phyloP scores from a whole-genome alignment of 2,888 invertebrate genomes.

The Acanthosepion pharaonis region DNA sequence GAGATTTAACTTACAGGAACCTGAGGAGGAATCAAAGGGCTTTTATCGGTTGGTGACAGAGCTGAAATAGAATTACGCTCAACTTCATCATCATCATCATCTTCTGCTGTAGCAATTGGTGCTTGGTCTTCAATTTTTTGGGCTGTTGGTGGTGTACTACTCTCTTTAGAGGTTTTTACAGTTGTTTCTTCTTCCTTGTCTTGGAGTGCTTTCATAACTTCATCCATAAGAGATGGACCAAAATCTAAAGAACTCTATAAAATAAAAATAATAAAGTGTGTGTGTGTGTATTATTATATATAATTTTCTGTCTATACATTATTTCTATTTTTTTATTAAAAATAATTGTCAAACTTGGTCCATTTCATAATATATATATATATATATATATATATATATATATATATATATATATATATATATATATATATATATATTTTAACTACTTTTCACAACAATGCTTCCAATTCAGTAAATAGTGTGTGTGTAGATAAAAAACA shows the following conservation, averaged over 20 bases:
- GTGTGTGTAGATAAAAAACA: no score
- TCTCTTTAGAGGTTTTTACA: conserved; percentile 49
- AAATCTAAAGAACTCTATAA: conserved; percentile 73
- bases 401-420: no score
- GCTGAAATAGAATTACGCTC: background rate
- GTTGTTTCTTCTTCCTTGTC: conserved; percentile 56
- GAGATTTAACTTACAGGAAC: conserved; percentile 24
- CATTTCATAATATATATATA: no score
- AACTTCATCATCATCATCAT: conserved; percentile 6
- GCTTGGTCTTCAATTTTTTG: background rate
- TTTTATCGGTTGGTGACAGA: conserved; percentile 25
- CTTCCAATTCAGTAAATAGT: no score
- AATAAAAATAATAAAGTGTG: background rate
- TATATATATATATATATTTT: no score
- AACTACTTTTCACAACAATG: no score
- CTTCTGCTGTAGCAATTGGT: conserved; percentile 34
- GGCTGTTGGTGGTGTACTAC: conserved; percentile 39
- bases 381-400: no score
- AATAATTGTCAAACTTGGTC: no score
- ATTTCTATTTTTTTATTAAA: no score
- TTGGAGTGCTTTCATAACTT: conserved; percentile 83
- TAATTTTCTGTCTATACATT: no score
- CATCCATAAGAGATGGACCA: conserved; percentile 91
- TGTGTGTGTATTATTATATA: no score
- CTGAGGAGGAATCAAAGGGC: conserved; percentile 41